Base-by-base conservation (phyloP, 2,888 invertebrate genomes). In the Scelioninae gen. 2 region DNA sequence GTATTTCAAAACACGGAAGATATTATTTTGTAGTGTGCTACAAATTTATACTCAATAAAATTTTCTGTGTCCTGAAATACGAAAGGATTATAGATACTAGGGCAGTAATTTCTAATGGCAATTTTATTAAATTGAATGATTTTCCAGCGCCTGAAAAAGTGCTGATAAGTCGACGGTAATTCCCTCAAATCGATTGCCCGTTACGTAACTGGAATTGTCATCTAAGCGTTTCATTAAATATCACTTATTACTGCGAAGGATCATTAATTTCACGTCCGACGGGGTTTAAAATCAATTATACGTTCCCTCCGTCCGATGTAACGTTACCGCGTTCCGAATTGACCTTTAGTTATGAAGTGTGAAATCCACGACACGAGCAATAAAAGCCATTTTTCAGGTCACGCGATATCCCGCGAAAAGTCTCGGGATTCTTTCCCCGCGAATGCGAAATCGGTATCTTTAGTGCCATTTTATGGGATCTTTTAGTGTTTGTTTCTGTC, bases 341-440 rank as follows among this genome's bases (percentile, higher is more conserved):
- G 58, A 68, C 68, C 68, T 68, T 68, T 68, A 46, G 58, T 52
- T 68, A 58, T 58, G 68, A 68, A 60, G 68, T 68, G 68, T 68
- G 68, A 68, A 68, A 68, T 58, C 58, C 52, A 50, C 57, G 57
- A 65, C 41, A 46, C 18, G 48, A 67, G 67, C 67, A 58, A 31
- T 67, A 57, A 68, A 60, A 25, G 33, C 25, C 18, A 52, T 58
- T 68, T 68, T 68, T 58, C 50, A 41, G 67, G 50, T 45, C 50
- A 50, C 50, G 41, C 53, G 53, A 43, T 45, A 41, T n/a, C 33
- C 41, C 28, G 41, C 4, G 25, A 63, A 63, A 50, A 50, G 7
- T 22, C 9, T 13, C 37, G 7, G 10, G 15, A 46, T 50, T 50
- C 41, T 22, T 61, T 39, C 13, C 50, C 48, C 41, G 15, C 22